A percentile compares a stretch with the other conserved stretches of the same genome.
Conservation (phyloP, 2,888 invertebrate species). For the Cataglyphis rosenhaueri region DNA sequence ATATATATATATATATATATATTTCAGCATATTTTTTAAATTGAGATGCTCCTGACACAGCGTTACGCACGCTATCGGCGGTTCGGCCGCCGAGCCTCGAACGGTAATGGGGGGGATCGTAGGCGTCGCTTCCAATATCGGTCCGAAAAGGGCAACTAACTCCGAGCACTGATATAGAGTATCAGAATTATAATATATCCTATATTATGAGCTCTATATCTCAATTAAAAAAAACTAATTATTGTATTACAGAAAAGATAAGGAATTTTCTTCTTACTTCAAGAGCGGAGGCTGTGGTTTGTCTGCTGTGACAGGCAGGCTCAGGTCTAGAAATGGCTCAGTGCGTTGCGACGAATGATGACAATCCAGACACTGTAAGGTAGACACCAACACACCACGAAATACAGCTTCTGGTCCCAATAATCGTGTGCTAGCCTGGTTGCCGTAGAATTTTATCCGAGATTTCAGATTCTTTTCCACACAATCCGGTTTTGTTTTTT, state of each 20-base stretch:
- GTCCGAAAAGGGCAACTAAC: too few species aligned
- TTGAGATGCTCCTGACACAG: too few species aligned
- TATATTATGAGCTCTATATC: not conserved
- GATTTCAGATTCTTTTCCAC: slow-evolving; percentile 90
- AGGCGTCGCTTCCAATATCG: not conserved
- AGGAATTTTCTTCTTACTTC: slow-evolving; percentile 72
- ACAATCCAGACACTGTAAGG: slow-evolving; percentile 95
- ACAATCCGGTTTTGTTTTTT: slow-evolving; percentile 90
- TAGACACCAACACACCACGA: slow-evolving; percentile 96
- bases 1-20: too few species aligned
- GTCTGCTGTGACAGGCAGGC: slow-evolving; percentile 93
- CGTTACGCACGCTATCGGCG: too few species aligned
- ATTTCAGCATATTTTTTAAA: too few species aligned
- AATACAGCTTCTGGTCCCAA: slow-evolving; percentile 96
- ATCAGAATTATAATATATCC: not conserved
- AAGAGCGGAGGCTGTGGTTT: slow-evolving; percentile 91
- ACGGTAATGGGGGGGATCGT: too few species aligned
- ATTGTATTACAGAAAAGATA: not conserved
- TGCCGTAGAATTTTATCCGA: slow-evolving; percentile 93
- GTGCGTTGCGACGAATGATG: slow-evolving; percentile 93
- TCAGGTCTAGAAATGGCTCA: slow-evolving; percentile 98
- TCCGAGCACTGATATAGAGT: too few species aligned
- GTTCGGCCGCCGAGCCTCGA: too few species aligned
- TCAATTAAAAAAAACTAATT: slow-evolving; percentile 6
- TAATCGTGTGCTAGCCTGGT: slow-evolving; percentile 92